Evolutionary conservation across 2,797 vertebrate genomes (phyloP).

Genomic region (Xenops minutus): DNA sequence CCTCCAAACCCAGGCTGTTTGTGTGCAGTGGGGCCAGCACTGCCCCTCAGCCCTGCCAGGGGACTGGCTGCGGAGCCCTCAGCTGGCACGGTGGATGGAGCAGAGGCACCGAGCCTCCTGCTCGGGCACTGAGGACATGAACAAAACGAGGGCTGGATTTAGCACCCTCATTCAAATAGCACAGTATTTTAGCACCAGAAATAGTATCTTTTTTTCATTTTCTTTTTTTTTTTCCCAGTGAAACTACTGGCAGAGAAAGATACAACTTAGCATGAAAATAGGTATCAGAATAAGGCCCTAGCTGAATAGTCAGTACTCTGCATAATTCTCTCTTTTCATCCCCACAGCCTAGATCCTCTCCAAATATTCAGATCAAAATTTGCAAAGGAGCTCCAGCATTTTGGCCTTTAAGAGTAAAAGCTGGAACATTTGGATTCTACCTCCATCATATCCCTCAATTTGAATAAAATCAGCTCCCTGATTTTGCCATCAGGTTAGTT

Average conservation of each 20-base stretch:
- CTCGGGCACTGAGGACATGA: neutral
- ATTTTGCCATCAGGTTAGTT: neutral
- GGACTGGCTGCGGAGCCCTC: neutral
- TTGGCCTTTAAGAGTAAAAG: slow-evolving; percentile 11
- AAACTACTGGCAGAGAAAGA: slow-evolving; percentile 55
- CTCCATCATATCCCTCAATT: neutral
- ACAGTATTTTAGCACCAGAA: slow-evolving; percentile 19
- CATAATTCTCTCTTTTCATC: slow-evolving; percentile 61
- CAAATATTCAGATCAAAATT: slow-evolving; percentile 62
- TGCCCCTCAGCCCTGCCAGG: neutral
- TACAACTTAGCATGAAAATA: slow-evolving; percentile 66
- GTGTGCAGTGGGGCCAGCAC: neutral
- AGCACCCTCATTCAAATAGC: neutral
- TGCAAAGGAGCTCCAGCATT: neutral
- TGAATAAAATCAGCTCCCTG: slow-evolving; percentile 8
- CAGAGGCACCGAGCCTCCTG: neutral
- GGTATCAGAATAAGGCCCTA: slow-evolving; percentile 47
- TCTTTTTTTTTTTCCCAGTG: neutral
- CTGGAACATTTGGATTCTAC: slow-evolving; percentile 1
- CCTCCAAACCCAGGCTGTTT: neutral
- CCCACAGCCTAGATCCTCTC: slow-evolving; percentile 39
- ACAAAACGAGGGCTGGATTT: neutral
- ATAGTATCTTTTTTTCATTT: slow-evolving; percentile 1
- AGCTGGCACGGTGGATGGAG: neutral
- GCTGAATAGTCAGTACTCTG: slow-evolving; percentile 57